A percentile compares a stretch with the other conserved stretches of the same genome.
Evolutionary conservation across 2,797 vertebrate genomes (phyloP).

Genomic region (Neomorphus geoffroyi): DNA sequence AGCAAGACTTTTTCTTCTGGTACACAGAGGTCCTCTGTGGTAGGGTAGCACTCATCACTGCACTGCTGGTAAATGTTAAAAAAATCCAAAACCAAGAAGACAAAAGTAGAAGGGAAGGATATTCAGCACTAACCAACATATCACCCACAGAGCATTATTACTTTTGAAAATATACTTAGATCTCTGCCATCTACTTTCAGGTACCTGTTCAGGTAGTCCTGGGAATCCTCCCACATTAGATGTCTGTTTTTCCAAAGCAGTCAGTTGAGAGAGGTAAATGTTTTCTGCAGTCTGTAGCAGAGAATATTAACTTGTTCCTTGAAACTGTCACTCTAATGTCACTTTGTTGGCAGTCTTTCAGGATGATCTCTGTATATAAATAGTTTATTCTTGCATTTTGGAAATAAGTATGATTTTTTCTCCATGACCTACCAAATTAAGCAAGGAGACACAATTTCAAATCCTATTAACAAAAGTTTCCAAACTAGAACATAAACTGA

Average conservation of each 20-base stretch:
- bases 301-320: not conserved
- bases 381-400: not conserved
- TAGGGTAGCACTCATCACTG: not conserved
- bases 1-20: not conserved
- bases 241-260: not conserved
- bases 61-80: not conserved
- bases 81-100: not conserved
- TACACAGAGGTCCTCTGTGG: not conserved
- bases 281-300: not conserved
- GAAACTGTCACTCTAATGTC: not conserved
- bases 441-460: not conserved
- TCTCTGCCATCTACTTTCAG: not conserved
- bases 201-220: not conserved
- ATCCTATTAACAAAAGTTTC: slow-evolving; percentile 16
- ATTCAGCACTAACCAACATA: not conserved
- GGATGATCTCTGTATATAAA: not conserved
- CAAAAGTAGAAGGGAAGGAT: not conserved
- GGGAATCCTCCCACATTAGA: not conserved
- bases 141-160: not conserved
- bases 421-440: not conserved
- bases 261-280: not conserved
- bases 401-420: not conserved
- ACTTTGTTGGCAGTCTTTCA: not conserved
- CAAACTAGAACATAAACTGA: not conserved
- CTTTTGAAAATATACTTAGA: not conserved